Conservation (phyloP, 2,888 invertebrate species). For the Cancer borealis region DNA sequence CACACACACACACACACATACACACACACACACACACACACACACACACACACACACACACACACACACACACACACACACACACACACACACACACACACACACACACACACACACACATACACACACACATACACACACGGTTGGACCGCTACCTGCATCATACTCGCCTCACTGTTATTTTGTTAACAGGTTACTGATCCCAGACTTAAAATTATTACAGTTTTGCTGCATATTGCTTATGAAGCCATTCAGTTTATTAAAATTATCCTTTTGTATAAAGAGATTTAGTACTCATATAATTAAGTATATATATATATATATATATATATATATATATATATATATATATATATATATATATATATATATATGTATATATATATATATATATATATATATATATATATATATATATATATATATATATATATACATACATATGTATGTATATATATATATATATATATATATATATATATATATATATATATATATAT, state of each 20-base stretch:
- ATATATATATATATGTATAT: too few species aligned
- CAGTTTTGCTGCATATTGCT: neutral
- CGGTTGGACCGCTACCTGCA: neutral
- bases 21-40: too few species aligned
- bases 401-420: too few species aligned
- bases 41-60: too few species aligned
- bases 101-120: constrained; percentile 1
- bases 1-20: too few species aligned
- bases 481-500: neutral
- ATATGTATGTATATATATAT: neutral
- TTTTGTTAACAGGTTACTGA: neutral
- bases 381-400: too few species aligned
- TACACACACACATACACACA: neutral
- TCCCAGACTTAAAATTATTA: neutral
- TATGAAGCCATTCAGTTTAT: neutral
- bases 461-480: neutral
- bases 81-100: neutral
- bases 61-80: neutral
- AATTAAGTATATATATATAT: neutral
- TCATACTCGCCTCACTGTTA: neutral
- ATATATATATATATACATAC: too few species aligned
- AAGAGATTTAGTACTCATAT: neutral
- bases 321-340: neutral
- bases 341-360: too few species aligned
- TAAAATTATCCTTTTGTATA: neutral